Base-by-base conservation (phyloP, 2,888 invertebrate species). In the Tetranychus truncatus region DNA sequence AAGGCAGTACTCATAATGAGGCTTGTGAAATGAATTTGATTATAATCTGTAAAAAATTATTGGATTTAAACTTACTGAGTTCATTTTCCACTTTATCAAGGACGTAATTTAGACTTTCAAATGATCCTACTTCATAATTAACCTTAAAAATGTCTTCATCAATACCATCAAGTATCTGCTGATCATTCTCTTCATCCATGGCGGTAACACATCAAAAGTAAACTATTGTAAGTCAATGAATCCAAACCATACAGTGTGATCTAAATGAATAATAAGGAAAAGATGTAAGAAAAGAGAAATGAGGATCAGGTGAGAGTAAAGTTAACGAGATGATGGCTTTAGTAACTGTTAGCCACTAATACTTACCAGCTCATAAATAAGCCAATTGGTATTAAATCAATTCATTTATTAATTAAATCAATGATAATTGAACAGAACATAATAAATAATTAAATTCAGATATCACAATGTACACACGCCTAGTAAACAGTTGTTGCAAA, bases 161-260 rank as follows among this genome's bases (percentile, higher is more conserved):
- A 21, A 69, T 69, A 20, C 34, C 34, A 24, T 69, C 69, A 20
- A 69, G 34, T 20, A 69, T 69, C 34, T 69, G 69, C 20, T 69
- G 69, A 21, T 69, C 69, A 69, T 20, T 24, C 34, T 69, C 69
- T 69, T 69, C 69, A 69, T 69, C 69, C 55, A 55, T 55, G 55
- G 15, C 34, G 34, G 34, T 34, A 55, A 55, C 55, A 8, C 9
- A 55, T 55, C 55, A 55, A 55, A 55, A 55, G 15, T 55, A 9
- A 55, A 34, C 34, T 34, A 34, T 34, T 34, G 34, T 34, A 34
- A 34, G 34, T 34, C 34, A 34, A 34, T 34, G 34, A 34, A 34
- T 34, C 34, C 5, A 34, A 34, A 34, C 34, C 34, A 34, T 34
- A 3, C 5, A 34, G 34, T 34, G 34, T 34, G 34, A 34, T 55